Base-by-base conservation (phyloP, 1,140 invertebrate species). In the Drosophila varians region DNA sequence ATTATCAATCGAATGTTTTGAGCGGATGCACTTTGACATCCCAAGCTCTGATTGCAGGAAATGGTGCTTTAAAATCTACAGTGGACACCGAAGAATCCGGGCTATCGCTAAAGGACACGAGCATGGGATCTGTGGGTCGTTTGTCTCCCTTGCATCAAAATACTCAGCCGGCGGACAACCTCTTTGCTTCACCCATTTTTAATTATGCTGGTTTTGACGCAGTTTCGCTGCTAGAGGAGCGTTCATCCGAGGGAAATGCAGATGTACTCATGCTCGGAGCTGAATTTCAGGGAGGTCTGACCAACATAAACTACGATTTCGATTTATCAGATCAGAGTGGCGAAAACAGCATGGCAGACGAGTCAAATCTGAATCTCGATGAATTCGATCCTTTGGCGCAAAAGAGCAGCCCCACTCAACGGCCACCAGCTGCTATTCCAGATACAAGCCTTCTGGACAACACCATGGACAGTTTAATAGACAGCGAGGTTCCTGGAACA, bases 261-360 rank as follows among this genome's bases (percentile, higher is more conserved):
- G 94, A 95, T 70, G 93, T 94, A 23, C 92, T 92, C 53, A 92
- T 91, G 84, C 4, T 86, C 80, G 84, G 72, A n/a, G 43, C 84
- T 0, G 80, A 92, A 21, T 79, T 93, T 31, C 90, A 92, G 1
- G 92, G 93, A 1, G 94, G 93, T 1, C 77, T 95, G 9, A 94
- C 93, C n/a, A 94, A 94, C 76, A 93, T 95, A 16, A 95, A 95
- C 90, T 95, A 95, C 75, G 95, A 95, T 65, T 95, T 95, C 42
- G 94, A 95, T 80, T 91, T 94, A 45, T 95, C 94, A 2, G 95
- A 95, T 90, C 91, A 94, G 26, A 95, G 94, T 69, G 93, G 92
- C 0, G 94, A 95, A 3, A 95, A 94, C 75, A 95, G 94, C 64
- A 90, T 93, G 12, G 93, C 93, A 2, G 94, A 95, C 34, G 94